A percentile compares a stretch with the other conserved stretches of the same genome.
Evolutionary conservation across 2,888 invertebrate species (phyloP).

Genomic region (Helleia helle): DNA sequence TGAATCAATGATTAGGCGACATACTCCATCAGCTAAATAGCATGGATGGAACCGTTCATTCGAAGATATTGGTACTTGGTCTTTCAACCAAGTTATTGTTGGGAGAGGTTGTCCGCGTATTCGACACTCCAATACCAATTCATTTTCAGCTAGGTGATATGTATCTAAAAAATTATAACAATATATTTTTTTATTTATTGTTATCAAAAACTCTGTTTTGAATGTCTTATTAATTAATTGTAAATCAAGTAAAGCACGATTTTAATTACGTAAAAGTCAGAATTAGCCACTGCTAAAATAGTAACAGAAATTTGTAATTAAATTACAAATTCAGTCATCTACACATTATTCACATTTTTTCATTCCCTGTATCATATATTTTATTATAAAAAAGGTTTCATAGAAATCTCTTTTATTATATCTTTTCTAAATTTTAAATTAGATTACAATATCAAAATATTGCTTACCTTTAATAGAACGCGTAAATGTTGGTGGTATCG

Average conservation of each 20-base stretch:
- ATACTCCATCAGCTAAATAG: slow-evolving; percentile 82
- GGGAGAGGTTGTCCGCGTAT: slow-evolving; percentile 84
- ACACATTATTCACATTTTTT: no score
- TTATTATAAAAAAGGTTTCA: no score
- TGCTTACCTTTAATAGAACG: slow-evolving; percentile 80
- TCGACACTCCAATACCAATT: slow-evolving; percentile 84
- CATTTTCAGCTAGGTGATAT: slow-evolving; percentile 81
- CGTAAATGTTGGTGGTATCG: slow-evolving; percentile 82
- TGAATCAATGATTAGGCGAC: slow-evolving; percentile 77
- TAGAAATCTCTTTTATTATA: no score
- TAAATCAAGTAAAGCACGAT: no score
- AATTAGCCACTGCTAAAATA: no score
- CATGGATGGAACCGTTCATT: slow-evolving; percentile 77
- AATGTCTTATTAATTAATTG: no score
- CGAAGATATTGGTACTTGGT: slow-evolving; percentile 70
- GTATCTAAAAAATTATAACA: slow-evolving; percentile 65
- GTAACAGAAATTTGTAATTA: no score
- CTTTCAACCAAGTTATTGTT: slow-evolving; percentile 83
- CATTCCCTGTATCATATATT: no score
- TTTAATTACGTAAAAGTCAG: no score
- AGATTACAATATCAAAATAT: neutral
- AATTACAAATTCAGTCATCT: no score
- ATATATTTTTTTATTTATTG: neutral
- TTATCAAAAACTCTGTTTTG: neutral
- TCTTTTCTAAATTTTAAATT: no score